Percentiles rank a stretch among this genome's conserved stretches.
Conservation (phyloP, 2,888 invertebrate species). For the Cylloceria caligata region DNA sequence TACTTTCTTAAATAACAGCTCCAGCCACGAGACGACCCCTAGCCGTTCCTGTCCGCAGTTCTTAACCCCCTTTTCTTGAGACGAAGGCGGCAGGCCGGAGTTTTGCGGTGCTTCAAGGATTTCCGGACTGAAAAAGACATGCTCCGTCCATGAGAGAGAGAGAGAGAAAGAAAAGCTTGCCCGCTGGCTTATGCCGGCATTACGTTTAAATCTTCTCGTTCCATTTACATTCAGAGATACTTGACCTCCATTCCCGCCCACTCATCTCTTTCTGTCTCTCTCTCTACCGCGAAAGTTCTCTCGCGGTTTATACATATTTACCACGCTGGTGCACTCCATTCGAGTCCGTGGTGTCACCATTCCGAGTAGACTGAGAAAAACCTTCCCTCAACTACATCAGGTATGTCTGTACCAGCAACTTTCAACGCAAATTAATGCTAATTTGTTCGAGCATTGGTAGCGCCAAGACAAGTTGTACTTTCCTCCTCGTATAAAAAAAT, state of each 20-base stretch:
- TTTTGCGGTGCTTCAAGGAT: slow-evolving; percentile 60
- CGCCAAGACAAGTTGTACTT: background rate
- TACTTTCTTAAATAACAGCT: slow-evolving; percentile 74
- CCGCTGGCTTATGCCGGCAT: slow-evolving; percentile 69
- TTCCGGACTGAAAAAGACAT: slow-evolving; percentile 67
- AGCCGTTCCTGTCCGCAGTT: slow-evolving; percentile 59
- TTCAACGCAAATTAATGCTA: slow-evolving; percentile 60
- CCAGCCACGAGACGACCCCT: slow-evolving; percentile 44
- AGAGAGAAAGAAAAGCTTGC: slow-evolving; percentile 48
- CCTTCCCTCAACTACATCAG: slow-evolving; percentile 25
- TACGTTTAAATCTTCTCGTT: slow-evolving; percentile 72
- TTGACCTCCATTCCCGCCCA: slow-evolving; percentile 71
- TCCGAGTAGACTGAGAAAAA: slow-evolving; percentile 34
- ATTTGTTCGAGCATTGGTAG: slow-evolving; percentile 21
- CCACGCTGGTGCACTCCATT: slow-evolving; percentile 39
- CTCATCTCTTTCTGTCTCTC: background rate
- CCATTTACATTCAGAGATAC: slow-evolving; percentile 72
- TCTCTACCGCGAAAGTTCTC: slow-evolving; percentile 44
- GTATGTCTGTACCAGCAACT: slow-evolving; percentile 10
- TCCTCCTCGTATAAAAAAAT: background rate
- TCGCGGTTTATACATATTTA: slow-evolving; percentile 58
- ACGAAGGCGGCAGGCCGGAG: slow-evolving; percentile 51
- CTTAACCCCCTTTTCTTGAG: slow-evolving; percentile 59
- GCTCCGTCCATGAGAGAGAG: slow-evolving; percentile 24
- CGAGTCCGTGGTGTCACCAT: slow-evolving; percentile 49